These are phyloP conservation scores for Aproaerema taeniolella DNA, from an alignment of 2,888 invertebrate genomes.

Conservation along the genomic window DNA sequence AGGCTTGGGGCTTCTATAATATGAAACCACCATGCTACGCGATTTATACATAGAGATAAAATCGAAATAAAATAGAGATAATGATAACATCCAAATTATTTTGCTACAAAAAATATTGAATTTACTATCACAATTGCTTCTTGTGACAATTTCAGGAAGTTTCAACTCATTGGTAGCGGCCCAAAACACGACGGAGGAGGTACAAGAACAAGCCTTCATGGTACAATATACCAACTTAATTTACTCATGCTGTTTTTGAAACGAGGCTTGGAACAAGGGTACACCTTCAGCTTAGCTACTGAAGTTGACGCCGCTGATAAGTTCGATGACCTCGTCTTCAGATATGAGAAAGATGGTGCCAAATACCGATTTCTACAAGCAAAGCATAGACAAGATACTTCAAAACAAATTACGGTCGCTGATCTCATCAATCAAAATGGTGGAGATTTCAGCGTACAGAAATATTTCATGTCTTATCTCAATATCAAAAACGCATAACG, in stretches of 20 bases:
- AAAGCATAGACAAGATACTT: not conserved
- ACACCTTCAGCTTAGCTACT: not conserved
- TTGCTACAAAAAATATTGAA: too few relatives aligned
- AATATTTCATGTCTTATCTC: constrained; percentile 2
- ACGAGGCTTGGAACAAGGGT: not conserved
- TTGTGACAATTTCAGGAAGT: too few relatives aligned
- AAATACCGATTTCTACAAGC: constrained; percentile 3
- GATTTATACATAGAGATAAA: too few relatives aligned
- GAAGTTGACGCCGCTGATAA: constrained; percentile 4
- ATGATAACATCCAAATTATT: too few relatives aligned
- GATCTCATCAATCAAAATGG: not conserved
- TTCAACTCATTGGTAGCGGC: not conserved
- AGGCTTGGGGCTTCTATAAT: too few relatives aligned
- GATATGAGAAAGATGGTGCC: not conserved
- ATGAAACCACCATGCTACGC: too few relatives aligned
- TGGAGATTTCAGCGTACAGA: constrained; percentile 1
- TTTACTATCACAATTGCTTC: too few relatives aligned
- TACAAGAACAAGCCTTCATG: not conserved
- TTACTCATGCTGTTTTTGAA: constrained; percentile 1
- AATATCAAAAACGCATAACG: not conserved
- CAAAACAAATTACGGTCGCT: not conserved
- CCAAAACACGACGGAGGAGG: not conserved
- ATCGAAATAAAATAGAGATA: too few relatives aligned
- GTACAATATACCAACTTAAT: not conserved
- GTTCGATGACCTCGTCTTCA: constrained; percentile 2